phyloP scores from a whole-genome alignment of 2,113 vertebrate species.

The Lasiurus cinereus region DNA sequence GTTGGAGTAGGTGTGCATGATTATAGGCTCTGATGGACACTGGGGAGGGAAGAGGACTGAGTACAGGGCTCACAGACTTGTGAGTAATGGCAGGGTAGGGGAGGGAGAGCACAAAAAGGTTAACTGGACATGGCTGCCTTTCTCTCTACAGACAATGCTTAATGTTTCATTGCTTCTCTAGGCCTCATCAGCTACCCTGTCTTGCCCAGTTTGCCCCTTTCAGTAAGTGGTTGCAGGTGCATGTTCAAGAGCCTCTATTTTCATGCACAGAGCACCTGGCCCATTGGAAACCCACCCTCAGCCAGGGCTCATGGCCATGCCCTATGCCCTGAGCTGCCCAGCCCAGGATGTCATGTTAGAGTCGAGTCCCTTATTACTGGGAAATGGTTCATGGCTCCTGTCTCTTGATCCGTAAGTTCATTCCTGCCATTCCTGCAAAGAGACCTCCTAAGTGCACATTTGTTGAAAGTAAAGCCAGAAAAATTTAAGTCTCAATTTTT shows the following conservation, averaged over 20 bases:
- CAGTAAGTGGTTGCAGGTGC: neutral
- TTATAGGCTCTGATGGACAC: neutral
- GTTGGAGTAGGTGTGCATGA: too few relatives aligned
- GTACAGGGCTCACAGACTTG: neutral
- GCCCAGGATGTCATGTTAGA: neutral
- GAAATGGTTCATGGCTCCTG: neutral
- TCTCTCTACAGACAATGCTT: neutral
- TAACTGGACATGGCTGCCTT: accelerated
- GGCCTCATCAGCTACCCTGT: neutral
- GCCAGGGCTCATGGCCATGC: neutral
- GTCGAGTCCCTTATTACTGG: neutral
- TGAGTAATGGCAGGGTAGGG: too few relatives aligned
- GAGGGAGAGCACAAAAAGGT: neutral
- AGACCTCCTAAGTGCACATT: neutral
- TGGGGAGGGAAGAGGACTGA: too few relatives aligned
- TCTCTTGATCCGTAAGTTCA: neutral
- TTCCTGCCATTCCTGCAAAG: neutral
- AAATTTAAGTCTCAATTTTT: neutral
- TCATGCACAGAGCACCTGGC: neutral
- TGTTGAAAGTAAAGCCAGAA: conserved; percentile 4
- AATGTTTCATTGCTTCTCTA: neutral
- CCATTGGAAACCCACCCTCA: neutral
- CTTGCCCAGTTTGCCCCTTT: neutral
- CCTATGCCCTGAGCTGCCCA: neutral
- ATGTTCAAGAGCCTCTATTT: neutral